phyloP scores from a whole-genome alignment of 2,797 vertebrate genomes.

The Takifugu rubripes region DNA sequence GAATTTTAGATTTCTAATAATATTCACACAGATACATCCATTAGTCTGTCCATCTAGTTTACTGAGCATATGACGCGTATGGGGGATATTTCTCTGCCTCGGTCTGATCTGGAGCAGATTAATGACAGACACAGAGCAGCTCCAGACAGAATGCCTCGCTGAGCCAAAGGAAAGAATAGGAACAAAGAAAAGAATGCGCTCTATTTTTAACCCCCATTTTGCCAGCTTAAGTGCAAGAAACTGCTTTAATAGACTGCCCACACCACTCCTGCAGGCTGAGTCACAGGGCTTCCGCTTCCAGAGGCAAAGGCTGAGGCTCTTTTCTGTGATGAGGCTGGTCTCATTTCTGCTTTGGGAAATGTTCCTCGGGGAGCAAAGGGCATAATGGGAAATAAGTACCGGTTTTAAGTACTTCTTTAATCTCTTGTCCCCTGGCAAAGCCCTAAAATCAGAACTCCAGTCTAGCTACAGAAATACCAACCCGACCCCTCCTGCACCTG shows the following conservation, averaged over 20 bases:
- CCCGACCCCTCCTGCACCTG: background rate
- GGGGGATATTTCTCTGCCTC: slow-evolving; percentile 46
- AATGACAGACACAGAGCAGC: slow-evolving; percentile 42
- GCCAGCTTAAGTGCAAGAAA: slow-evolving; percentile 27
- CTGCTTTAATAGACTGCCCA: slow-evolving; percentile 43
- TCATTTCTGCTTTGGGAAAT: slow-evolving; percentile 28
- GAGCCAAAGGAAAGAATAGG: slow-evolving; percentile 28
- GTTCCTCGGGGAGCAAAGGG: slow-evolving; percentile 23
- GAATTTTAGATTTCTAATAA: too few relatives aligned
- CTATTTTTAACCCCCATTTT: slow-evolving; percentile 44
- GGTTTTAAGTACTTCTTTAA: slow-evolving; percentile 17
- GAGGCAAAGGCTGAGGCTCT: slow-evolving; percentile 21
- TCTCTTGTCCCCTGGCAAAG: slow-evolving; percentile 1
- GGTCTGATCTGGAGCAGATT: slow-evolving; percentile 46
- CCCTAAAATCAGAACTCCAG: background rate
- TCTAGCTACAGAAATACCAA: background rate
- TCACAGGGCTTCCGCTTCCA: slow-evolving; percentile 29
- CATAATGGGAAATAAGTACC: slow-evolving; percentile 26
- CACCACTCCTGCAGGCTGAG: slow-evolving; percentile 39
- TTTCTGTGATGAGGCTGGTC: slow-evolving; percentile 18
- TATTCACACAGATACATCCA: too few relatives aligned
- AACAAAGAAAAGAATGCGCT: slow-evolving; percentile 22
- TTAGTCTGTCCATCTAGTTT: slow-evolving; percentile 26
- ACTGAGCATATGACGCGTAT: slow-evolving; percentile 40
- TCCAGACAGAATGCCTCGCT: slow-evolving; percentile 23